phyloP scores from a whole-genome alignment of 1,140 invertebrate species.

The Octopus bimaculoides region DNA sequence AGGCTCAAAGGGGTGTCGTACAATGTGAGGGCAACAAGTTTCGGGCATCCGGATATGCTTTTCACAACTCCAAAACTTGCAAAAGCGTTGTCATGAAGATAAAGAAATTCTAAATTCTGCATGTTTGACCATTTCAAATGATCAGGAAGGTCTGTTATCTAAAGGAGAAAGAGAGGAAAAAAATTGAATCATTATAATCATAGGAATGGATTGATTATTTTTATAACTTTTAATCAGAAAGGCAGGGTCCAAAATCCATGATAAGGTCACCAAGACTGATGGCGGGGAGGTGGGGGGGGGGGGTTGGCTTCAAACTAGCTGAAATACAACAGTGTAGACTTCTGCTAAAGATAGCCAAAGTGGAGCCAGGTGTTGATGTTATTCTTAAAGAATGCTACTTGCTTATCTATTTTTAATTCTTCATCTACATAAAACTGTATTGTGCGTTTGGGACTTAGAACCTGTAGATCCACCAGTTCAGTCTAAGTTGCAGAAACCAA shows the following conservation, averaged over 20 bases:
- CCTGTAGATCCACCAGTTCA: too few species aligned
- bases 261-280: neutral
- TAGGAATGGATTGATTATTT: neutral
- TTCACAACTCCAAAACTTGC: conserved; percentile 50
- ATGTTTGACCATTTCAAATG: conserved; percentile 49
- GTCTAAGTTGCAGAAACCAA: too few species aligned
- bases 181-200: neutral
- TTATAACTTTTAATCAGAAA: neutral
- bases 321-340: neutral
- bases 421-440: too few species aligned
- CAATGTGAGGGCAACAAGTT: conserved; percentile 45
- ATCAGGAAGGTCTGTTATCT: conserved; percentile 49
- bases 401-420: too few species aligned
- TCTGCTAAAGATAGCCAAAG: neutral
- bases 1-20: conserved; percentile 54
- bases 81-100: conserved; percentile 56
- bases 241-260: neutral
- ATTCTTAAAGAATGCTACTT: neutral
- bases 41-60: conserved; percentile 40
- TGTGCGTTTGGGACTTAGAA: too few species aligned
- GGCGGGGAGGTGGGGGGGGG: neutral
- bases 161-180: conserved; percentile 18
- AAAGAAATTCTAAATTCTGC: conserved; percentile 43
- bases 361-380: neutral
- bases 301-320: conserved; percentile 9